These are phyloP conservation scores for Drosophila prosaltans DNA, from an alignment of 1,140 invertebrate species.

Conservation along the genomic window DNA sequence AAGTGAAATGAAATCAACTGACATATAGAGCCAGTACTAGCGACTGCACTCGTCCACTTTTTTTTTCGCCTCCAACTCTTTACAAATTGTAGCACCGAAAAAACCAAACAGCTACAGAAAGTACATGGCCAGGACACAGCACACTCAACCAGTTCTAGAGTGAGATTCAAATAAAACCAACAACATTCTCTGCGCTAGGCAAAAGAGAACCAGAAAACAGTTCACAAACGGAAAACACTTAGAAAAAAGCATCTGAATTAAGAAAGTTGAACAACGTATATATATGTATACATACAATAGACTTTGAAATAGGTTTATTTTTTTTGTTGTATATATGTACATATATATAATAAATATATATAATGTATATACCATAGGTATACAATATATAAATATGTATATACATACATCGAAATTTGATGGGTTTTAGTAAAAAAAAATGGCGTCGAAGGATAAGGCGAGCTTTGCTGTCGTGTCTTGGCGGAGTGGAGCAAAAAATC, in stretches of 20 bases:
- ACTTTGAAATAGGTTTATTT: no score
- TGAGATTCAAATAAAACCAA: constrained; percentile 59
- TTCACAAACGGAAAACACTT: constrained; percentile 25
- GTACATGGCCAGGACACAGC: constrained; percentile 70
- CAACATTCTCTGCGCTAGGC: constrained; percentile 24
- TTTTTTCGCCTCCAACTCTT: constrained; percentile 36
- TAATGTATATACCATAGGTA: no score
- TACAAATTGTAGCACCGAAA: constrained; percentile 65
- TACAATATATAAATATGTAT: no score
- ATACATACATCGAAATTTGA: no score
- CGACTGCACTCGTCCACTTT: constrained; percentile 1
- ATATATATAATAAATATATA: no score
- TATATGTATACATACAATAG: no score
- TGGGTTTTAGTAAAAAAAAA: no score
- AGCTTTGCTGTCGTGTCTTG: no score
- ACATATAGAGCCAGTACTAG: constrained; percentile 62
- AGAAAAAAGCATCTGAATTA: background rate
- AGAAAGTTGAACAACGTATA: background rate
- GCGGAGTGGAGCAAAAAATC: no score
- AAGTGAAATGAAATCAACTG: constrained; percentile 81
- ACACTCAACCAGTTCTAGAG: constrained; percentile 61
- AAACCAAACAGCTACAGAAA: constrained; percentile 66
- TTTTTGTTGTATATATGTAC: no score
- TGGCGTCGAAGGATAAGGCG: no score
- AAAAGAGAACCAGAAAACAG: constrained; percentile 68